Base-by-base conservation (phyloP, 2,888 invertebrate genomes). In the Erebia epiphron region DNA sequence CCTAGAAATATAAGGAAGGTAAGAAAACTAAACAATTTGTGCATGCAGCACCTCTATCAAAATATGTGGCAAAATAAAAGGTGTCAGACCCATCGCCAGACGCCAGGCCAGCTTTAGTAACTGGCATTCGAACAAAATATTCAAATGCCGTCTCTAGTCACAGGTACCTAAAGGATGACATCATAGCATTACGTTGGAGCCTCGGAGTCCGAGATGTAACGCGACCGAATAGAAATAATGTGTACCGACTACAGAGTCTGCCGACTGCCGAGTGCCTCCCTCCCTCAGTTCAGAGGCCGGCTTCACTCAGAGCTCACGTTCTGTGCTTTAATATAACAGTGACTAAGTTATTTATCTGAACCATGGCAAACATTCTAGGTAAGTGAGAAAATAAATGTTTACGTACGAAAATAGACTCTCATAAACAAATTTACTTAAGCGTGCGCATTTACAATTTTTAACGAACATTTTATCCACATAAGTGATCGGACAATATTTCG, bases 291-390 rank as follows among this genome's bases (percentile, higher is more conserved):
- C 85, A 88, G 88, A 81, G 86, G 82, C 83, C 85, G 86, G 83
- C 77, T 77, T 82, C 85, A 79, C 71, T 69, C 74, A 73, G 83
- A 77, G 77, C 82, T 77, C 77, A 86, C 86, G 85, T 80, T 73
- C 71, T 65, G 69, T 74, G 72, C 70, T 75, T 76, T 69, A 77
- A 75, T 79, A 75, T 73, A 72, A 68, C 52, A 81, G 82, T 81
- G 80, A 52, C 52, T 60, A 76, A 80, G 77, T 79, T 80, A 77
- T 74, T 69, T 75, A 72, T 67, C 70, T 54, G 67, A 81, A 89
- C 78, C 85, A 92, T 92, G 92, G 82, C 91, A 76, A 90, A 92
- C 83, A 78, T 91, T 76, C 83, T 92, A 83, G 92, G 92, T 92
- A 77, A 91, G 92, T 88, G 73, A 56, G 54, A 57, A 52, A 46